A percentile compares a stretch with the other conserved stretches of the same genome.
phyloP scores from a whole-genome alignment of 2,888 invertebrate genomes.

The Melikaiella ostensackeni region DNA sequence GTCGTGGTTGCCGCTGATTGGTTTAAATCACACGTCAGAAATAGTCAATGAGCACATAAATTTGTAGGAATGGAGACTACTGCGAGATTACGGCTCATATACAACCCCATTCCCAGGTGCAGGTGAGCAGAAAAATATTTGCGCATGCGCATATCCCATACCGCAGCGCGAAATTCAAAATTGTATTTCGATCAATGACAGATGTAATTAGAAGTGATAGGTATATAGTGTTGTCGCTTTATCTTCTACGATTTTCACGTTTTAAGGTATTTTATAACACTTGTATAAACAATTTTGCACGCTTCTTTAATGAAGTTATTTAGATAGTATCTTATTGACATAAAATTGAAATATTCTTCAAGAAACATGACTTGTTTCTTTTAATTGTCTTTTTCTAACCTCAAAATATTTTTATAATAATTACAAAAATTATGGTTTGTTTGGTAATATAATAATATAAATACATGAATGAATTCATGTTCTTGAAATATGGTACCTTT shows the following conservation, averaged over 20 bases:
- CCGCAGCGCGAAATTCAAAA: no score
- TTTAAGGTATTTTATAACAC: no score
- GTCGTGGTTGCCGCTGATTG: constrained; percentile 73
- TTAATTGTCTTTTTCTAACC: neutral
- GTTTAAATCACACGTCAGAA: constrained; percentile 48
- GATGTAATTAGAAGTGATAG: no score
- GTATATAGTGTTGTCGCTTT: no score
- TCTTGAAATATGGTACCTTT: no score
- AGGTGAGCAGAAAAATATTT: accelerated
- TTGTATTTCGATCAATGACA: no score
- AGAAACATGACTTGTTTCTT: neutral
- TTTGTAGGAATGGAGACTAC: neutral
- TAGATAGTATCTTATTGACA: neutral
- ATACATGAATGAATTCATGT: no score
- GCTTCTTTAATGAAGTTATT: neutral
- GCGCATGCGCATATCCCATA: no score
- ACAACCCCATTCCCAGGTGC: no score
- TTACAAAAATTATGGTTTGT: no score
- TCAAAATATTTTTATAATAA: neutral
- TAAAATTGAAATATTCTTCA: neutral
- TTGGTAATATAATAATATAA: no score
- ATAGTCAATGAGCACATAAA: neutral
- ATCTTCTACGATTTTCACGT: no score
- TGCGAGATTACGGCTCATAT: neutral
- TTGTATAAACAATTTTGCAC: neutral